Evolutionary conservation across 2,888 invertebrate species (phyloP).

Genomic region (Euproctis similis): DNA sequence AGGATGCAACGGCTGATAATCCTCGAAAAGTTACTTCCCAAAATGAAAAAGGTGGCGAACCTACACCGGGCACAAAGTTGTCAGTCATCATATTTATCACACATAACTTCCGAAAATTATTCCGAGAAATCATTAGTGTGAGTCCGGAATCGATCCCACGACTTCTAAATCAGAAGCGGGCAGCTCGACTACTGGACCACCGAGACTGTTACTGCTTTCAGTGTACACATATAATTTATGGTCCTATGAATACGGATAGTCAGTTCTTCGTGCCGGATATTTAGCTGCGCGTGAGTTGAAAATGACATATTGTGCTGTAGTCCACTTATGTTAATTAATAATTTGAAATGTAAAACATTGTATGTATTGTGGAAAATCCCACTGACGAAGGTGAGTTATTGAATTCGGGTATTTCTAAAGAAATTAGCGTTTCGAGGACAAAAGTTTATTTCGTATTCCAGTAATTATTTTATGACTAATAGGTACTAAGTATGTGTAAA

Average conservation of each 20-base stretch:
- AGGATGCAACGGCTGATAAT: too few relatives aligned
- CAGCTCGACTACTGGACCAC: too few relatives aligned
- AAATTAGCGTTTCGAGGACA: slow-evolving; percentile 25
- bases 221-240: slow-evolving; percentile 3
- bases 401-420: slow-evolving; percentile 11
- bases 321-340: slow-evolving; percentile 55
- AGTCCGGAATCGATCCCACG: too few relatives aligned
- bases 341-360: slow-evolving; percentile 32
- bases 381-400: slow-evolving; percentile 32
- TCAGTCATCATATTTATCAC: too few relatives aligned
- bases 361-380: slow-evolving; percentile 41
- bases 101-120: too few relatives aligned
- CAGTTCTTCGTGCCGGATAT: slow-evolving; percentile 53
- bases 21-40: too few relatives aligned
- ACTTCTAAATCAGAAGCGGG: too few relatives aligned
- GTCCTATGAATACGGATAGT: slow-evolving; percentile 39
- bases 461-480: slow-evolving; percentile 12
- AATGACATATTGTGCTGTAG: slow-evolving; percentile 40
- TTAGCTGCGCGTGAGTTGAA: slow-evolving; percentile 60
- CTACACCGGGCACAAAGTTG: too few relatives aligned
- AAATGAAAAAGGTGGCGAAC: too few relatives aligned
- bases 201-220: too few relatives aligned
- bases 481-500: too few relatives aligned
- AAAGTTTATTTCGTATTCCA: slow-evolving; percentile 10
- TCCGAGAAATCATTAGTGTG: too few relatives aligned